phyloP scores from a whole-genome alignment of 2,888 invertebrate species.

The Dolichopus griseipennis region DNA sequence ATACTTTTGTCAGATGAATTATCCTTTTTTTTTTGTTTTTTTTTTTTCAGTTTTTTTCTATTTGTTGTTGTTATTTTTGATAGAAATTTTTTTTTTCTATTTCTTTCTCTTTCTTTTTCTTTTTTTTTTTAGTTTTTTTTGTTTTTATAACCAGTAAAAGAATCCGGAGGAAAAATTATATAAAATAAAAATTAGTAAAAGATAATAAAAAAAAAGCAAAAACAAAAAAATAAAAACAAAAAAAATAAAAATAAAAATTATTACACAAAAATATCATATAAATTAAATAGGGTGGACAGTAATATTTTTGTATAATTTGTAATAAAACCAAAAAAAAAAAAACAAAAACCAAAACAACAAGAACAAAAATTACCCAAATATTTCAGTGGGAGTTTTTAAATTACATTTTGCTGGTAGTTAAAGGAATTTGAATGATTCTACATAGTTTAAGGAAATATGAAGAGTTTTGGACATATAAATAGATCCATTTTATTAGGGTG shows the following conservation, averaged over 20 bases:
- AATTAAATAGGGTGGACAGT: slow-evolving; percentile 3
- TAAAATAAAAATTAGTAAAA: not conserved
- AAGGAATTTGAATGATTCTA: too few relatives aligned
- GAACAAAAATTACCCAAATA: too few relatives aligned
- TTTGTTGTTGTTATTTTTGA: too few relatives aligned
- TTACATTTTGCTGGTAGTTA: too few relatives aligned
- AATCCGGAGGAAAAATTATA: not conserved
- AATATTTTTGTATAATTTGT: not conserved
- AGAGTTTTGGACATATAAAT: too few relatives aligned
- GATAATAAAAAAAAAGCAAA: not conserved
- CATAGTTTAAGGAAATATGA: too few relatives aligned
- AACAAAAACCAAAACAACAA: too few relatives aligned
- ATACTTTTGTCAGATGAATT: slow-evolving; percentile 1
- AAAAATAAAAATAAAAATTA: not conserved
- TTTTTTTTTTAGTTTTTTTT: not conserved
- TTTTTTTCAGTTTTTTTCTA: too few relatives aligned
- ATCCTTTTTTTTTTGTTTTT: not conserved
- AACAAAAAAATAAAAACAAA: not conserved
- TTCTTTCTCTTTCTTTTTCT: not conserved
- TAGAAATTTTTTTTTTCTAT: not conserved
- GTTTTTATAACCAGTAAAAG: not conserved
- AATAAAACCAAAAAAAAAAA: not conserved
- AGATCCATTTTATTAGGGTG: too few relatives aligned
- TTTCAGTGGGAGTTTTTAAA: too few relatives aligned
- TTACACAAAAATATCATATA: not conserved